Conservation (phyloP, 2,888 invertebrate species). For the Troides oblongomaculatus region DNA sequence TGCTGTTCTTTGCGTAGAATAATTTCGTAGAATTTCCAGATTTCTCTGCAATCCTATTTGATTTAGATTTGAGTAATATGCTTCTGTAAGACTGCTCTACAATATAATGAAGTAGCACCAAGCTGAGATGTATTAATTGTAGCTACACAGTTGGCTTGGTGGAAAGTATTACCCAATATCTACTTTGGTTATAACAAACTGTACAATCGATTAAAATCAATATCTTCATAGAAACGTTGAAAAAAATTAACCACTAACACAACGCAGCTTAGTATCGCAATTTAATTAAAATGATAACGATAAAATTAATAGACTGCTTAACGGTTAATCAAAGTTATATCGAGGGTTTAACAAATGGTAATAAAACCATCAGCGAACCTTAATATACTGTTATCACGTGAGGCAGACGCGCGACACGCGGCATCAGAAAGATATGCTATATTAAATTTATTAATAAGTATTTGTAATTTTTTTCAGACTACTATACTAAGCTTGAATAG, state of each 20-base stretch:
- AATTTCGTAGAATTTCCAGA: no score
- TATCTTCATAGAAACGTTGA: neutral
- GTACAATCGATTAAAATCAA: neutral
- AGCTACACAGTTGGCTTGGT: no score
- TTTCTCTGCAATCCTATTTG: no score
- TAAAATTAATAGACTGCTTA: conserved; percentile 26
- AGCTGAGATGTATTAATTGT: no score
- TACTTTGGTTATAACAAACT: neutral
- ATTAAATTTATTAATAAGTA: conserved; percentile 5
- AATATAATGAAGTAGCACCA: no score
- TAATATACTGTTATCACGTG: conserved; percentile 28
- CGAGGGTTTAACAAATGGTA: conserved; percentile 25
- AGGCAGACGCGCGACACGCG: conserved; percentile 21
- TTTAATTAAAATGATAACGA: conserved; percentile 24
- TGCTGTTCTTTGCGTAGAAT: no score
- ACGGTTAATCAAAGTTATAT: conserved; percentile 28
- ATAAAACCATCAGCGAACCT: conserved; percentile 27
- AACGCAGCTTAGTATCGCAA: neutral
- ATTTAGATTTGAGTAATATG: no score
- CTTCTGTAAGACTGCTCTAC: no score
- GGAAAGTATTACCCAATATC: no score
- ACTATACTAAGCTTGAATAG: no score
- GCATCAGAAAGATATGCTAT: conserved; percentile 11
- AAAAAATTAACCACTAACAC: neutral
- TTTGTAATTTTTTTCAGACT: no score